Conservation (phyloP, 2,113 vertebrate genomes). For the Myiopsitta monachus region DNA sequence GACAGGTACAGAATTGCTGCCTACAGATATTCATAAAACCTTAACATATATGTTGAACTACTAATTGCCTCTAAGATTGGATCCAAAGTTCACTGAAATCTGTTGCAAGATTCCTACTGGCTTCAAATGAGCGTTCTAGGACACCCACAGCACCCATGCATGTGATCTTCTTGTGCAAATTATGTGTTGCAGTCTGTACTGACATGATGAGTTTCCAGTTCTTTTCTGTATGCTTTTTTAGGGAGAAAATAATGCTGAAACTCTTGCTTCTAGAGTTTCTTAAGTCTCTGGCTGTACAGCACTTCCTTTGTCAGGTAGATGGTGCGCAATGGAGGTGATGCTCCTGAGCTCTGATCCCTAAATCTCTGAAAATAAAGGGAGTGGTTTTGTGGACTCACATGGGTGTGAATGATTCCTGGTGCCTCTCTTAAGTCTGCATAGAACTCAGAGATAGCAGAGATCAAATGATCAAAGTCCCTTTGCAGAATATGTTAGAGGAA, state of each 20-base stretch:
- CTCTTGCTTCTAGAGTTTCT: neutral
- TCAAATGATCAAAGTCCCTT: neutral
- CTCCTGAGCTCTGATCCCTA: neutral
- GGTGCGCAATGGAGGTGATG: neutral
- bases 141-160: neutral
- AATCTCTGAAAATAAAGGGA: neutral
- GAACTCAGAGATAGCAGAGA: neutral
- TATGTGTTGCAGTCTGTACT: neutral
- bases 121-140: neutral
- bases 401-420: neutral
- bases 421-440: neutral
- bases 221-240: neutral
- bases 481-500: neutral
- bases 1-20: neutral
- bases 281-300: neutral
- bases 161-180: neutral
- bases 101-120: neutral
- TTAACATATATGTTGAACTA: neutral
- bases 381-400: rapidly evolving
- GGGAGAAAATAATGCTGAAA: neutral
- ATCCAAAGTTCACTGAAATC: neutral
- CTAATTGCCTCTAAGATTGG: neutral
- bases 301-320: neutral
- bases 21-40: neutral
- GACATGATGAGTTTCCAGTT: neutral